Evolutionary conservation across 2,888 invertebrate genomes (phyloP).

Genomic region (Phaedon cochleariae): DNA sequence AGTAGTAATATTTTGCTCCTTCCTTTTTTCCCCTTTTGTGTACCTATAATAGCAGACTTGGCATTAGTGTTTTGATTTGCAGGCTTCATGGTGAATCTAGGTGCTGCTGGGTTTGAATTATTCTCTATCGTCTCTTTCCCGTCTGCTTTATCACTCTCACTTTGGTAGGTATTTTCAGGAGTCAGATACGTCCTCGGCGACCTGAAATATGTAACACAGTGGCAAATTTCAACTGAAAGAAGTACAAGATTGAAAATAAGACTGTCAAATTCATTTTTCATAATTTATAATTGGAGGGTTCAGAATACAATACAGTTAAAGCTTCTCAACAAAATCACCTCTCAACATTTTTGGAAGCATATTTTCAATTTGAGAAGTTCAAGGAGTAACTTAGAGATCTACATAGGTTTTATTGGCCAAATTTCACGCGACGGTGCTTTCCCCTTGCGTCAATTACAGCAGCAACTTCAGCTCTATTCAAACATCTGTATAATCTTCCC

Average conservation of each 20-base stretch:
- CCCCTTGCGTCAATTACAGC: not conserved
- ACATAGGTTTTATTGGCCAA: not conserved
- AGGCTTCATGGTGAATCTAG: too few species aligned
- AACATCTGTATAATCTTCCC: conserved; percentile 2
- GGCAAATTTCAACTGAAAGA: too few species aligned
- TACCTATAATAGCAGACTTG: conserved; percentile 3
- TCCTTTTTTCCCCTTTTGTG: conserved; percentile 10
- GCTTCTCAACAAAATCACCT: not conserved
- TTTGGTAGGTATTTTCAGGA: not conserved
- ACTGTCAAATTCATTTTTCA: not conserved
- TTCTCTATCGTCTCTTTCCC: not conserved
- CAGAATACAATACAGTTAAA: not conserved
- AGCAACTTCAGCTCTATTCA: conserved; percentile 4
- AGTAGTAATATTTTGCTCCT: not conserved
- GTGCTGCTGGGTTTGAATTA: too few species aligned
- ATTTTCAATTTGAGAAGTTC: not conserved
- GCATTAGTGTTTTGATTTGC: too few species aligned
- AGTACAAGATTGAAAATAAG: too few species aligned
- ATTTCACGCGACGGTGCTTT: too few species aligned
- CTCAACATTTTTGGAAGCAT: not conserved
- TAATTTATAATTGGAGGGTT: not conserved
- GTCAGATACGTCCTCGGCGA: not conserved
- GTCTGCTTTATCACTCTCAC: not conserved
- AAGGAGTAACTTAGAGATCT: not conserved
- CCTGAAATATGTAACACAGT: too few species aligned